phyloP scores from a whole-genome alignment of 2,113 vertebrate genomes.

The Sander vitreus region DNA sequence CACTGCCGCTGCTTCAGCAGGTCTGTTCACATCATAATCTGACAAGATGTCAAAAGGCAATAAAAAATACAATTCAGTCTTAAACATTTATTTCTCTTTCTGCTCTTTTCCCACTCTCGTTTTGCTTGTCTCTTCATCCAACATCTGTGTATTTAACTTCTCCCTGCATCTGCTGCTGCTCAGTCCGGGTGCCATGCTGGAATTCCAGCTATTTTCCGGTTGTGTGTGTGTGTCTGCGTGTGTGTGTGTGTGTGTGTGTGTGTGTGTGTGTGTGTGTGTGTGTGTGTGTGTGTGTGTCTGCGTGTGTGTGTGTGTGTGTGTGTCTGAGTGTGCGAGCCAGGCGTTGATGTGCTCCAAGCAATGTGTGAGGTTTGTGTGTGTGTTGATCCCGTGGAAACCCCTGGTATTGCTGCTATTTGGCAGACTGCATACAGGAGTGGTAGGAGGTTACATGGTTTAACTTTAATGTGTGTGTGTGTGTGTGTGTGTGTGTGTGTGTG shows the following conservation, averaged over 20 bases:
- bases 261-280: conserved; percentile 50
- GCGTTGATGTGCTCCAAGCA: conserved; percentile 60
- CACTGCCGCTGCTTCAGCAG: conserved; percentile 30
- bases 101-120: not conserved
- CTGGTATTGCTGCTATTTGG: conserved; percentile 76
- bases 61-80: not conserved
- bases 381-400: conserved; percentile 72
- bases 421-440: conserved; percentile 43
- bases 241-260: conserved; percentile 10
- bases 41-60: conserved; percentile 12
- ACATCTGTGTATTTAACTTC: conserved; percentile 71
- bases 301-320: conserved; percentile 33
- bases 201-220: conserved; percentile 80
- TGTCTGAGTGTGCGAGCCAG: too few relatives aligned
- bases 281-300: conserved; percentile 31
- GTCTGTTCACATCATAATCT: not conserved
- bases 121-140: conserved; percentile 37
- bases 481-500: not conserved
- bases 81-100: conserved; percentile 4
- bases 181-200: conserved; percentile 71
- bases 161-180: conserved; percentile 74
- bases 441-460: conserved; percentile 55
- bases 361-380: conserved; percentile 49
- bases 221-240: conserved; percentile 9
- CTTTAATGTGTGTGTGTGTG: conserved; percentile 39